Conservation (phyloP, 2,888 invertebrate species). For the Beris chalybata region DNA sequence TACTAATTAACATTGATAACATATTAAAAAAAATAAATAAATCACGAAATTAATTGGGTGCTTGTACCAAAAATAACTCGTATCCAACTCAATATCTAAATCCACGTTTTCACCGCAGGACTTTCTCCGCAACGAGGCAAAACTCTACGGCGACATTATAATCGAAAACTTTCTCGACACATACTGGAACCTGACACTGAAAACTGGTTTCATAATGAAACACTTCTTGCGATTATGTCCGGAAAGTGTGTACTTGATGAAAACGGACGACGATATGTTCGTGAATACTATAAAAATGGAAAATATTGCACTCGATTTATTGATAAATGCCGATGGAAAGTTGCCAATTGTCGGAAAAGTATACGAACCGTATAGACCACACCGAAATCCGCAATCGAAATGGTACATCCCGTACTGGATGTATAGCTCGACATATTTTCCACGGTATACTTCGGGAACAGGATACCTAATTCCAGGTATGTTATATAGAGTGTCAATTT, state of each 20-base stretch:
- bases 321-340: conserved; percentile 40
- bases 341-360: conserved; percentile 59
- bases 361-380: conserved; percentile 61
- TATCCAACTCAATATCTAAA: too few relatives aligned
- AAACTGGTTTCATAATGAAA: conserved; percentile 66
- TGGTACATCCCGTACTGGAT: conserved; percentile 67
- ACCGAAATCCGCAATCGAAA: conserved; percentile 65
- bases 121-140: conserved; percentile 55
- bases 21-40: too few relatives aligned
- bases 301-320: conserved; percentile 56
- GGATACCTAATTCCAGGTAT: conserved; percentile 62
- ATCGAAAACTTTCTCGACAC: conserved; percentile 65
- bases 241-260: conserved; percentile 59
- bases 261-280: conserved; percentile 67
- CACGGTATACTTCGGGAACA: conserved; percentile 71
- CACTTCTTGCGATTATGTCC: conserved; percentile 63
- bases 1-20: too few relatives aligned
- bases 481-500: conserved; percentile 48
- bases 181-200: conserved; percentile 69
- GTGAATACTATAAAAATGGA: conserved; percentile 54
- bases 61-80: too few relatives aligned
- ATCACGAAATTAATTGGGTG: too few relatives aligned
- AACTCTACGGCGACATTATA: conserved; percentile 62
- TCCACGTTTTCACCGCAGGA: not conserved
- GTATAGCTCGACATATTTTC: conserved; percentile 59